Base-by-base conservation (phyloP, 2,888 invertebrate species). In the Lasius platythorax region DNA sequence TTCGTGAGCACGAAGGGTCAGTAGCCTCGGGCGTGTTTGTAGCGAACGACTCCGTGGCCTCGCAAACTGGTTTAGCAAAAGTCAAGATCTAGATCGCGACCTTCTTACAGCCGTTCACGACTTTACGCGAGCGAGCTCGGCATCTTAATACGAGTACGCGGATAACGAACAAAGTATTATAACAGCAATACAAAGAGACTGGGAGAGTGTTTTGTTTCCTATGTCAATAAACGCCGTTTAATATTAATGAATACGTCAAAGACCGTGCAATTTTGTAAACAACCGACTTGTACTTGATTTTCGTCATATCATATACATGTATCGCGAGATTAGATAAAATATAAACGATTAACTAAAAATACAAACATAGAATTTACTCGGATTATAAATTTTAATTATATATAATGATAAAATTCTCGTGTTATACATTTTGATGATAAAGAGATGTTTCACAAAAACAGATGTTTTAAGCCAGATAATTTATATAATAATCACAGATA, bases 1-100 rank as follows among this genome's bases (percentile, higher is more conserved):
- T 72, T 81, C 72, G 72, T 61, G 68, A 68, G 61, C 63, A 76
- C 56, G 72, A 79, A 83, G 86, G 92, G 92, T 92, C 91, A 91
- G 87, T 90, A 89, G 88, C 92, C 92, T 83, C 90, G 74, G 56
- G 61, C 79, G 82, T 88, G 87, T 85, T 81, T 84, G 88, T 84
- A 87, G 78, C 68, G 81, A 87, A 83, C 78, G 70, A 70, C 87
- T 90, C 76, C 84, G 83, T 87, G 88, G 88, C 90, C 91, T 91
- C 87, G 88, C 89, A 89, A 91, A 92, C 93, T 92, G 92, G 92
- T 93, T 93, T 90, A 88, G 86, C 87, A 91, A 90, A 91, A 92
- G 92, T 92, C 92, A 93, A 92, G 93, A 93, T 93, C 93, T 92
- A 91, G 93, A 92, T 93, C 92, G 92, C 89, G 92, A 91, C 93